Conservation (phyloP, 2,797 vertebrate species). For the Salmo trutta region DNA sequence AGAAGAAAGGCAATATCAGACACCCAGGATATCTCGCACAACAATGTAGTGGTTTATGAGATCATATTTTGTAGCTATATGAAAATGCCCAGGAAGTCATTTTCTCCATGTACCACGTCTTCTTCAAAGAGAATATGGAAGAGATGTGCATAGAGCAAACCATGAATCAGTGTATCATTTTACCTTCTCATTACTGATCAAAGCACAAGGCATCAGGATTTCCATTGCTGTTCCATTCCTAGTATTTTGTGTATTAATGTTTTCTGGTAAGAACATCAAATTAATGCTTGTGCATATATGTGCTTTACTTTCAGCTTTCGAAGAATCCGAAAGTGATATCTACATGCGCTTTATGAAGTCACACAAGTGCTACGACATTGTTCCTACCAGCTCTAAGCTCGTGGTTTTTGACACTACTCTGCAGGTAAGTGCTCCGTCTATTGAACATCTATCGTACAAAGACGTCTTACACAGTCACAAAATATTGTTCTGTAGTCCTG, state of each 20-base stretch:
- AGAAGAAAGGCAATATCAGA: not conserved
- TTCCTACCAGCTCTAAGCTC: slow-evolving; percentile 94
- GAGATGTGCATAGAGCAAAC: not conserved
- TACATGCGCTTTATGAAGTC: slow-evolving; percentile 98
- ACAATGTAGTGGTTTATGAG: not conserved
- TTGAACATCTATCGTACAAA: not conserved
- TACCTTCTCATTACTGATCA: not conserved
- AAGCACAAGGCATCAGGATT: not conserved
- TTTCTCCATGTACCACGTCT: not conserved
- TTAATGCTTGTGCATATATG: not conserved
- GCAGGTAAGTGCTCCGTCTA: slow-evolving; percentile 74
- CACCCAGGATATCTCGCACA: not conserved
- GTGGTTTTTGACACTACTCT: slow-evolving; percentile 95
- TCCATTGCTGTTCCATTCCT: not conserved
- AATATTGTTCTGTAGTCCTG: too few relatives aligned
- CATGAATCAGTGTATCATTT: not conserved
- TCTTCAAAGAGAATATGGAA: not conserved
- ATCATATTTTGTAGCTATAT: not conserved
- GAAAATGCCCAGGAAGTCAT: not conserved
- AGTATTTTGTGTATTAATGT: not conserved
- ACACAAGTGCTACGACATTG: slow-evolving; percentile 97
- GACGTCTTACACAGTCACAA: not conserved
- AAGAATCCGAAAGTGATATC: slow-evolving; percentile 92
- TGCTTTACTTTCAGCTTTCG: slow-evolving; percentile 68
- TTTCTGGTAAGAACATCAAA: not conserved